Evolutionary conservation across 2,113 vertebrate genomes (phyloP).

Genomic region (Thamnophis sirtalis): DNA sequence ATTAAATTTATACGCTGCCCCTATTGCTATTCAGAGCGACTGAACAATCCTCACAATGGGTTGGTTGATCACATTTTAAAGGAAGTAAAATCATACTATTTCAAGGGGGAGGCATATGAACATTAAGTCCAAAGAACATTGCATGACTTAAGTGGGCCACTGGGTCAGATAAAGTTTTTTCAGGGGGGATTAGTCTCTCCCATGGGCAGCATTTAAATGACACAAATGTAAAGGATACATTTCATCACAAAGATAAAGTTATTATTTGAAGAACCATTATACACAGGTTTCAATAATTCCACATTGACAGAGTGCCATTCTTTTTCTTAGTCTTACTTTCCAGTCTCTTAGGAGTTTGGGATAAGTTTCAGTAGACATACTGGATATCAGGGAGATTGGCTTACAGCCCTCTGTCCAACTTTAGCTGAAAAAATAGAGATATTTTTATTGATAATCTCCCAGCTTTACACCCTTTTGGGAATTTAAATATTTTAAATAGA

Average conservation of each 20-base stretch:
- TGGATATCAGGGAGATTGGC: not conserved
- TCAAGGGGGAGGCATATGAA: not conserved
- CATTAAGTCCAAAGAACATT: not conserved
- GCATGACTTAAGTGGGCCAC: not conserved
- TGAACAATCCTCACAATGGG: not conserved
- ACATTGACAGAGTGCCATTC: not conserved
- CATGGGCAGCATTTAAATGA: not conserved
- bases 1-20: not conserved
- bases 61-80: not conserved
- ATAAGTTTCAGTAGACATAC: not conserved
- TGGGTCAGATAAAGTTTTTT: not conserved
- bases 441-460: not conserved
- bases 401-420: not conserved
- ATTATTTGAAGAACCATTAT: not conserved
- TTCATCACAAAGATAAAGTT: not conserved
- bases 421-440: slow-evolving; percentile 9
- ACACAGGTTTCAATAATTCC: not conserved
- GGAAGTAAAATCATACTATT: not conserved
- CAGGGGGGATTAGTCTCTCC: not conserved
- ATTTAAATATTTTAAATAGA: slow-evolving; percentile 3
- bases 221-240: not conserved
- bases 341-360: not conserved
- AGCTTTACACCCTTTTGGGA: not conserved
- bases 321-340: not conserved
- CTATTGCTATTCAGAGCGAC: not conserved